A percentile compares a stretch with the other conserved stretches of the same genome.
phyloP scores from a whole-genome alignment of 2,888 invertebrate species.

The Tetragonula carbonaria region DNA sequence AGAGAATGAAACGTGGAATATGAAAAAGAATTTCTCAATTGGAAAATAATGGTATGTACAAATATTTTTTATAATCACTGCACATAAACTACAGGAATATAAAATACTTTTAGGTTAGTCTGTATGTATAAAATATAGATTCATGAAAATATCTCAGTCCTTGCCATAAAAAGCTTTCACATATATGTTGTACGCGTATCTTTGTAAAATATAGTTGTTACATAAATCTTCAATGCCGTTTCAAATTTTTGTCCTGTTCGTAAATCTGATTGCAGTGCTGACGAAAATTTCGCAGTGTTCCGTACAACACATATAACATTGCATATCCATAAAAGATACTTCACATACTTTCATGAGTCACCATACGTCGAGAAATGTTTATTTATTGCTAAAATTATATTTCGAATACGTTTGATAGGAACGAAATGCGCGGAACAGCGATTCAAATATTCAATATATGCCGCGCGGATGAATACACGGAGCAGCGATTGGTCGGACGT shows the following conservation, averaged over 20 bases:
- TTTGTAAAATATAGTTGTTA: too few relatives aligned
- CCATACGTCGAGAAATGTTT: neutral
- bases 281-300: too few relatives aligned
- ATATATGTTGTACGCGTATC: too few relatives aligned
- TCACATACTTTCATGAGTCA: too few relatives aligned
- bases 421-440: neutral
- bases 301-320: too few relatives aligned
- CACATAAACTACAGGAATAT: neutral
- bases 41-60: neutral
- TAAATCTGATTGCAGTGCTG: too few relatives aligned
- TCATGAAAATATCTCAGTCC: too few relatives aligned
- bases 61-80: neutral
- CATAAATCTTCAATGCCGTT: too few relatives aligned
- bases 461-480: slow-evolving; percentile 35
- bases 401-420: neutral
- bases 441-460: slow-evolving; percentile 38
- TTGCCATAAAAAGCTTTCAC: too few relatives aligned
- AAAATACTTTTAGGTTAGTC: neutral
- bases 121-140: neutral
- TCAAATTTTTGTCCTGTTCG: too few relatives aligned
- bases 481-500: slow-evolving; percentile 17
- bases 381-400: neutral
- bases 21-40: neutral
- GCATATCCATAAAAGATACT: too few relatives aligned
- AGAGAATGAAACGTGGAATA: neutral